phyloP scores from a whole-genome alignment of 2,797 vertebrate species.

The Oceanodroma leucorhoa region DNA sequence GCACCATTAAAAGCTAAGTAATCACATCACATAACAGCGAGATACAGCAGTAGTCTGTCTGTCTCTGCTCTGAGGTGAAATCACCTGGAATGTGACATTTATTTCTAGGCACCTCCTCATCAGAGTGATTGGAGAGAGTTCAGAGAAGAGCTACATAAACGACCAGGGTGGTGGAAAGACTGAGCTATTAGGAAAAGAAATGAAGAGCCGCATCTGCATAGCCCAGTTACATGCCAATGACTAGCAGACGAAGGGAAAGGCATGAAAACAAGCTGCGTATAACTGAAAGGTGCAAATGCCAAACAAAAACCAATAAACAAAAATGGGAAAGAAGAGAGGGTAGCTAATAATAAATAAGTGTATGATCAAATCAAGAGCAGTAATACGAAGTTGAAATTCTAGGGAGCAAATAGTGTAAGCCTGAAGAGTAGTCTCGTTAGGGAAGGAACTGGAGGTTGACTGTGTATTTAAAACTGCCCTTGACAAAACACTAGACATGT shows the following conservation, averaged over 20 bases:
- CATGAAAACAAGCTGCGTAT: neutral
- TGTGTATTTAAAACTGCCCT: neutral
- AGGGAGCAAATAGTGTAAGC: neutral
- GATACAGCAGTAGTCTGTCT: neutral
- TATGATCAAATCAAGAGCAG: neutral
- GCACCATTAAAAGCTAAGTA: constrained; percentile 39
- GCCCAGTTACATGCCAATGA: neutral
- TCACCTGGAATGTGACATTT: constrained; percentile 47
- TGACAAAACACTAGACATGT: constrained; percentile 23
- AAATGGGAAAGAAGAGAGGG: rapidly evolving
- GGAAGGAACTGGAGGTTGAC: neutral
- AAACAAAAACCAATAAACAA: neutral
- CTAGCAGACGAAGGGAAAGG: neutral
- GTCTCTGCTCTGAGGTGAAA: constrained; percentile 37
- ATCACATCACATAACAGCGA: constrained; percentile 43
- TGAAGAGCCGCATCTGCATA: neutral
- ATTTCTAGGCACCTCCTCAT: constrained; percentile 27
- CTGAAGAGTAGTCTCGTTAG: neutral
- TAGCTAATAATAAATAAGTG: neutral
- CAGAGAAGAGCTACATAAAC: neutral
- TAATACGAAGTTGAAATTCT: neutral
- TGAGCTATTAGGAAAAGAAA: neutral
- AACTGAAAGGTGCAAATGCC: neutral
- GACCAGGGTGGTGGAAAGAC: neutral
- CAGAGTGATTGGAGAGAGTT: neutral